Percentiles rank a stretch among this genome's conserved stretches.
phyloP scores from a whole-genome alignment of 1,140 invertebrate species.

The Agrilus planipennis region DNA sequence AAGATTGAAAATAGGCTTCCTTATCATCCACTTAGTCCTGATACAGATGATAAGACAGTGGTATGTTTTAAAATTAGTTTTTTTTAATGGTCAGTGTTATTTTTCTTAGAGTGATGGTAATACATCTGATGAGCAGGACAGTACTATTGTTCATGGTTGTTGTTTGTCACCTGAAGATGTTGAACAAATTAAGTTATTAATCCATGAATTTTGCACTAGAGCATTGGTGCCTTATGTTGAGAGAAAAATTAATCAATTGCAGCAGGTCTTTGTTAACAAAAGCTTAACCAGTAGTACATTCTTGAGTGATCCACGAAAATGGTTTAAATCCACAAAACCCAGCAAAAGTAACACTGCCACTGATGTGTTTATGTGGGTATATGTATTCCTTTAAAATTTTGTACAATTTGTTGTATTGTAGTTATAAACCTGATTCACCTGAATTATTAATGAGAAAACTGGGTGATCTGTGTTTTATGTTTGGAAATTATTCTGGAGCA shows the following conservation, averaged over 20 bases:
- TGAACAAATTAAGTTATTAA: slow-evolving; percentile 70
- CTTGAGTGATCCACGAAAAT: slow-evolving; percentile 86
- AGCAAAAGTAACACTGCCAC: slow-evolving; percentile 41
- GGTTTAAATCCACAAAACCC: slow-evolving; percentile 84
- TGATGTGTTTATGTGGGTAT: slow-evolving; percentile 37
- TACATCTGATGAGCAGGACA: slow-evolving; percentile 12
- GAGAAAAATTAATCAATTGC: slow-evolving; percentile 67
- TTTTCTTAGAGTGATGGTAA: slow-evolving; percentile 12
- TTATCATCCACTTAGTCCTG: slow-evolving; percentile 52
- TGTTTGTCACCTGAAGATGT: slow-evolving; percentile 70
- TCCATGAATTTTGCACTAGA: slow-evolving; percentile 79
- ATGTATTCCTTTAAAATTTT: slow-evolving; percentile 1
- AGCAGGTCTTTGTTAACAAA: slow-evolving; percentile 75
- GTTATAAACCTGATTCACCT: slow-evolving; percentile 77
- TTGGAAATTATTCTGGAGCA: slow-evolving; percentile 85
- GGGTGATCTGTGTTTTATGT: slow-evolving; percentile 93
- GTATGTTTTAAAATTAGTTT: slow-evolving; percentile 12
- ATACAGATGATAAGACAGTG: slow-evolving; percentile 32
- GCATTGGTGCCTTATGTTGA: slow-evolving; percentile 85
- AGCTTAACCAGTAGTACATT: slow-evolving; percentile 87
- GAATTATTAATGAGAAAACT: slow-evolving; percentile 87
- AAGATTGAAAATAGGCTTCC: slow-evolving; percentile 28
- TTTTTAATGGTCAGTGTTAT: slow-evolving; percentile 2
- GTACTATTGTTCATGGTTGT: slow-evolving; percentile 46
- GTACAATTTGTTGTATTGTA: slow-evolving; percentile 29